Evolutionary conservation across 2,113 vertebrate genomes (phyloP).

Genomic region (Larimichthys crocea): DNA sequence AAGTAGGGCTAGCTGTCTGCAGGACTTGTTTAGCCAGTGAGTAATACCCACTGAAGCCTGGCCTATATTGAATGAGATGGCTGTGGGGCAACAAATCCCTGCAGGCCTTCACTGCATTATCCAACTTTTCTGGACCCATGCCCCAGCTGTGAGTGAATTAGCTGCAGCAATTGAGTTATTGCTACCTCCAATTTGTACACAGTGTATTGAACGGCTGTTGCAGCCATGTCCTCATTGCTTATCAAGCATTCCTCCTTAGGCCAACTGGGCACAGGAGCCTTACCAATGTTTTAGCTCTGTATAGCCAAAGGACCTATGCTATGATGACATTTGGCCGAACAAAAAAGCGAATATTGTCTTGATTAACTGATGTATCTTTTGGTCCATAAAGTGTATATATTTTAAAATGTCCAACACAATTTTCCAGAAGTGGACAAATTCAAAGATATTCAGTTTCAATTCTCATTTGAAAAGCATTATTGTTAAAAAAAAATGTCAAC

Average conservation of each 20-base stretch:
- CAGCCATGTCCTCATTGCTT: slow-evolving; percentile 70
- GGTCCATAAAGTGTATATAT: background rate
- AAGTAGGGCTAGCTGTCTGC: slow-evolving; percentile 77
- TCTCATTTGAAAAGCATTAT: background rate
- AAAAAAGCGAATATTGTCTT: background rate
- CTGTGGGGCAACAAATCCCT: slow-evolving; percentile 84
- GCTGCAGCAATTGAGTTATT: slow-evolving; percentile 85
- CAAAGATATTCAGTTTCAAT: background rate
- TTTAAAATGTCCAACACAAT: no score
- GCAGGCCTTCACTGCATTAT: slow-evolving; percentile 82
- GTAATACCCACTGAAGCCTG: slow-evolving; percentile 79
- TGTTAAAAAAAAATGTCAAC: no score
- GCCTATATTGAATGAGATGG: slow-evolving; percentile 84
- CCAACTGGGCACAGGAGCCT: slow-evolving; percentile 52
- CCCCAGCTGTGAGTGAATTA: slow-evolving; percentile 84
- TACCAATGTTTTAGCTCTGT: slow-evolving; percentile 37
- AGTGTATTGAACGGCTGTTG: slow-evolving; percentile 79
- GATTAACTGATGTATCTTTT: background rate
- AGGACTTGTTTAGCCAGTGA: slow-evolving; percentile 79
- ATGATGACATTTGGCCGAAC: slow-evolving; percentile 36
- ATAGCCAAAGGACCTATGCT: slow-evolving; percentile 21
- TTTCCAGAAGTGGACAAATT: background rate
- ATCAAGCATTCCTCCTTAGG: slow-evolving; percentile 63
- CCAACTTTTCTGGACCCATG: slow-evolving; percentile 83
- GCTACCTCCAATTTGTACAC: slow-evolving; percentile 85